Conservation (phyloP, 2,113 vertebrate genomes). For the Fregata magnificens region DNA sequence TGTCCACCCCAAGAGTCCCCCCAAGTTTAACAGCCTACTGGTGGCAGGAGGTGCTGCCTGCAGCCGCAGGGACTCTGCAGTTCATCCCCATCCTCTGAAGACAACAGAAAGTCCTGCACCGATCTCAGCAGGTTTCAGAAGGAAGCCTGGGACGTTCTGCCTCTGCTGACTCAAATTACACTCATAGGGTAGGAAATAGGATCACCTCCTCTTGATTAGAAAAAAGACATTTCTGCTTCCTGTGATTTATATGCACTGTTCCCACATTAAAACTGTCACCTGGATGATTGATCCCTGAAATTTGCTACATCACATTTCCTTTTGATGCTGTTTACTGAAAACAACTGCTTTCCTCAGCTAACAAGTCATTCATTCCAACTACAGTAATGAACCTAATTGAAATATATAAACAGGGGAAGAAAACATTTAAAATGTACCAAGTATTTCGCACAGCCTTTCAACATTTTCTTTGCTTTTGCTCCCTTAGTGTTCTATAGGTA, state of each 20-base stretch:
- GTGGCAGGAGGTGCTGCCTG: neutral
- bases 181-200: neutral
- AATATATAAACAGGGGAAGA: neutral
- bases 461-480: neutral
- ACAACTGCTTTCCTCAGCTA: constrained; percentile 4
- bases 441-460: neutral
- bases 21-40: neutral
- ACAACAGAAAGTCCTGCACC: neutral
- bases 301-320: neutral
- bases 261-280: constrained; percentile 18
- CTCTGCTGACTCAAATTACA: neutral
- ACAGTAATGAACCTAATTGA: neutral
- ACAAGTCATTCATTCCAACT: neutral
- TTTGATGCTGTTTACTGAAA: constrained; percentile 24
- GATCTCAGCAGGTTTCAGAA: neutral
- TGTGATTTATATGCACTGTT: neutral
- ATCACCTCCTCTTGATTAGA: neutral
- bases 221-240: constrained; percentile 8
- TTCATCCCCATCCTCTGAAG: neutral
- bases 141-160: neutral
- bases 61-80: neutral
- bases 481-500: neutral
- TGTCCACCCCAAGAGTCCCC: neutral
- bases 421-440: neutral
- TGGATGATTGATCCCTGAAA: neutral